Evolutionary conservation across 1,140 invertebrate species (phyloP).

Genomic region (Cherax destructor): DNA sequence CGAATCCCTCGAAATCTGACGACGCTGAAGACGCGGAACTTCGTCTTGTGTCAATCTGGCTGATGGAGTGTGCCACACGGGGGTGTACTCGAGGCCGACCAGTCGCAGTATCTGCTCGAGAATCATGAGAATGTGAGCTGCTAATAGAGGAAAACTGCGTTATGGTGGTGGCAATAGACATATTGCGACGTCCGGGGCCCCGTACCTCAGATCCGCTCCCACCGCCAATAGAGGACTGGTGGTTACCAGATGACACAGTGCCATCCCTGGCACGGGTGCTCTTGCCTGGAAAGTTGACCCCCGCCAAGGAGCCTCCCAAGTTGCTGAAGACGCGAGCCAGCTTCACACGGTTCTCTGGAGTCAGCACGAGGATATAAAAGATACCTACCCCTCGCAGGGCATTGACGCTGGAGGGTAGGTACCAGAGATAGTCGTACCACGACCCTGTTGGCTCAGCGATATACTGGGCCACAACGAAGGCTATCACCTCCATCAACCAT

Average conservation of each 20-base stretch:
- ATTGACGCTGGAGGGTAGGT: constrained; percentile 65
- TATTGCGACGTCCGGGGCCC: constrained; percentile 42
- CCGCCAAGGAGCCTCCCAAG: constrained; percentile 17
- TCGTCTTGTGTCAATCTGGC: constrained; percentile 59
- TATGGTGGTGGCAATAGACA: constrained; percentile 68
- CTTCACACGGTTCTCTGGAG: constrained; percentile 51
- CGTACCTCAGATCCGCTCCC: not conserved
- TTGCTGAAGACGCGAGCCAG: constrained; percentile 20
- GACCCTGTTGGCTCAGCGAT: constrained; percentile 48
- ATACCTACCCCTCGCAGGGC: constrained; percentile 68
- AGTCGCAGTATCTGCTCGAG: constrained; percentile 16
- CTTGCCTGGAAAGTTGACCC: not conserved
- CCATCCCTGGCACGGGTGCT: constrained; percentile 18
- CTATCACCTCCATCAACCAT: constrained; percentile 66
- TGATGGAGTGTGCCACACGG: constrained; percentile 60
- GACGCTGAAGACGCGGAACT: constrained; percentile 60
- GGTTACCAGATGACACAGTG: constrained; percentile 19
- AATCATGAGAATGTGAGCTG: constrained; percentile 43
- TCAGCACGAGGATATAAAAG: constrained; percentile 68
- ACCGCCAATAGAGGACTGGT: constrained; percentile 17
- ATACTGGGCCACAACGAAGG: constrained; percentile 58
- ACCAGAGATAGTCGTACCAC: constrained; percentile 71
- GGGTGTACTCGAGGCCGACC: constrained; percentile 27
- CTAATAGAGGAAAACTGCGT: constrained; percentile 59
- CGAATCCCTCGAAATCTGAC: constrained; percentile 47